Conservation (phyloP, 2,797 vertebrate species). For the Parotocinclus haroldoi region DNA sequence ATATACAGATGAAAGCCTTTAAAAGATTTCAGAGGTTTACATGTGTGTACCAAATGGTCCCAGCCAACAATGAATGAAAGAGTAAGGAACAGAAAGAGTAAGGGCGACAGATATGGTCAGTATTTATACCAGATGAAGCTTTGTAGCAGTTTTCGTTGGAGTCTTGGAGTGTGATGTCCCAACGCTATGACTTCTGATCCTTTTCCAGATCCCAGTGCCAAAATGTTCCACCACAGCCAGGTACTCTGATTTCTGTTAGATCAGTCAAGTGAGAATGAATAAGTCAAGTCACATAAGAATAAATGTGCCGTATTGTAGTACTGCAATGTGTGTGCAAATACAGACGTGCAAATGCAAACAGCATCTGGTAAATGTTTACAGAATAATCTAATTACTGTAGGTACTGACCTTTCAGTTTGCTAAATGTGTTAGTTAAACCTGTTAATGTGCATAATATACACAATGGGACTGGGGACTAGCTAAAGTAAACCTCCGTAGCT, state of each 20-base stretch:
- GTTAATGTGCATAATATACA: too few relatives aligned
- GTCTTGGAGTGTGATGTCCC: conserved; percentile 31
- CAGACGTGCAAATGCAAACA: background rate
- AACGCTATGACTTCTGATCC: conserved; percentile 48
- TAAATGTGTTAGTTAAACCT: too few relatives aligned
- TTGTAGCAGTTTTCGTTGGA: conserved; percentile 35
- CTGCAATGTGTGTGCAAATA: background rate
- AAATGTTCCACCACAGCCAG: conserved; percentile 36
- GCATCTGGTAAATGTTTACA: conserved; percentile 11
- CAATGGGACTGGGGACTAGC: too few relatives aligned
- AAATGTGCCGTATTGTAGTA: conserved; percentile 15
- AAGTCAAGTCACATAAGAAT: too few relatives aligned
- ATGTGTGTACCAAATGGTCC: conserved; percentile 23
- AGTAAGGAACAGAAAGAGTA: conserved; percentile 4
- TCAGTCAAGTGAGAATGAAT: too few relatives aligned
- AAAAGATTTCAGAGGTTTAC: conserved; percentile 27
- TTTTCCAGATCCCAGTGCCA: conserved; percentile 38
- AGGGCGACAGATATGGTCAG: conserved; percentile 20
- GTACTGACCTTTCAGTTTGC: too few relatives aligned
- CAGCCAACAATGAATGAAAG: conserved; percentile 11
- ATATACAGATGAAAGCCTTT: conserved; percentile 62
- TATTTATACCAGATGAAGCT: conserved; percentile 51
- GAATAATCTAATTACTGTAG: conserved; percentile 9
- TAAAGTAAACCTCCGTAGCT: too few relatives aligned
- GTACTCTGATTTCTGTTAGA: conserved; percentile 36